Evolutionary conservation across 2,113 vertebrate species (phyloP).

Genomic region (Lepus timidus): DNA sequence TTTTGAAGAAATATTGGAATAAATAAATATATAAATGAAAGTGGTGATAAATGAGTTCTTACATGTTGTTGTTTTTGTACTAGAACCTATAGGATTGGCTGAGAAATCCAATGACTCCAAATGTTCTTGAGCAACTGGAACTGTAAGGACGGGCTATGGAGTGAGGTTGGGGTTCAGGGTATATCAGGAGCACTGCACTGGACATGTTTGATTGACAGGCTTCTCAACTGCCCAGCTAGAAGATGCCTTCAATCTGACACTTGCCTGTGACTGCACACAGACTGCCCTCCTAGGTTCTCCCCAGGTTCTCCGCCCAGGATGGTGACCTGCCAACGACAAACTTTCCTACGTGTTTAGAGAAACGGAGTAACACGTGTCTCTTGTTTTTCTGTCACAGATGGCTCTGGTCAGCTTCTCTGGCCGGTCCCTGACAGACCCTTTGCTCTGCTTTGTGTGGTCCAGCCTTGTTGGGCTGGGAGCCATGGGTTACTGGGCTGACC

Average conservation of each 20-base stretch:
- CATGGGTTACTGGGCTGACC: not conserved
- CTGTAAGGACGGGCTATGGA: not conserved
- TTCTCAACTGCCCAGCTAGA: not conserved
- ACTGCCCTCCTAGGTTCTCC: not conserved
- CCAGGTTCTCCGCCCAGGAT: not conserved
- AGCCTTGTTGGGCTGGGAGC: not conserved
- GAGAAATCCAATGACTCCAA: not conserved
- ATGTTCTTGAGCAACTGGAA: not conserved
- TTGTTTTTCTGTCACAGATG: not conserved
- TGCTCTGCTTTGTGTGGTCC: not conserved
- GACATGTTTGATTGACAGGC: not conserved
- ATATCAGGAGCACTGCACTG: too few relatives aligned
- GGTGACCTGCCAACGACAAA: not conserved
- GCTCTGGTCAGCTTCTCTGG: not conserved
- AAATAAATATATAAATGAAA: too few relatives aligned
- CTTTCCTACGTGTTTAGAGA: not conserved
- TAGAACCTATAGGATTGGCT: not conserved
- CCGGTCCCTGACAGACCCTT: not conserved
- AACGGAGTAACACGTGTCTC: not conserved
- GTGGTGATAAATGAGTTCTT: not conserved
- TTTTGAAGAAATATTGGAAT: too few relatives aligned
- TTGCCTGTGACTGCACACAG: not conserved
- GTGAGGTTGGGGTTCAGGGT: not conserved
- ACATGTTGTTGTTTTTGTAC: not conserved
- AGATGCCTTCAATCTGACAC: not conserved